Evolutionary conservation across 35 echinoderm and acorn worm species (phyloP).

Genomic region (Strongylocentrotus purpuratus): DNA sequence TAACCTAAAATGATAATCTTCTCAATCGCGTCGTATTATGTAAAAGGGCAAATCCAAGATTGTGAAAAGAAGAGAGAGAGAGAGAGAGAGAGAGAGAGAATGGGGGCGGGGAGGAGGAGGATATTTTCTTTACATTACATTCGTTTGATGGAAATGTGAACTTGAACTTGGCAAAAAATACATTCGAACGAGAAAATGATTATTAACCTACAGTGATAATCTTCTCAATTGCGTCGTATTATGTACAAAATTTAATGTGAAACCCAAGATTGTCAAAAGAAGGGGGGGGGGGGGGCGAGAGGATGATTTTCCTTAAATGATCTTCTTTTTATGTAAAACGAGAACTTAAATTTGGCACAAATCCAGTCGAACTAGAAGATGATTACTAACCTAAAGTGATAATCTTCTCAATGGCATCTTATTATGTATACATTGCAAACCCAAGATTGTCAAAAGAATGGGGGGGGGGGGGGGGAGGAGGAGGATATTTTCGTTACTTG

Average conservation of each 20-base stretch:
- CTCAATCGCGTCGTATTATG: background rate
- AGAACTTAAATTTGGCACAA: background rate
- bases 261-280: background rate
- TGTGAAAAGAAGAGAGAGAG: too few relatives aligned
- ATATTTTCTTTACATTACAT: background rate
- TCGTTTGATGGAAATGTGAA: too few relatives aligned
- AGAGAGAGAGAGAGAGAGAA: too few relatives aligned
- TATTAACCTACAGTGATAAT: too few relatives aligned
- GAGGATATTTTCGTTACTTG: background rate
- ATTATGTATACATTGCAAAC: background rate
- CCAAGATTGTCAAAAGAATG: background rate
- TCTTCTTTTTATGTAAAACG: too few relatives aligned
- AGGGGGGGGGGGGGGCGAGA: too few relatives aligned
- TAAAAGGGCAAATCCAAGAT: background rate
- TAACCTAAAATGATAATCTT: background rate
- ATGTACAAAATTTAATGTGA: background rate
- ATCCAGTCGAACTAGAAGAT: background rate
- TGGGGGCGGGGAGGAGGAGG: too few relatives aligned
- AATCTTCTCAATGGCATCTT: background rate
- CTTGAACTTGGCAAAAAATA: too few relatives aligned
- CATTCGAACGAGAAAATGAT: too few relatives aligned
- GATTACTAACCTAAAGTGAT: background rate
- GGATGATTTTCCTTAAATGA: too few relatives aligned
- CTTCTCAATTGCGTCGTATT: too few relatives aligned
- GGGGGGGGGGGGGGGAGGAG: background rate